Percentiles rank a stretch among this genome's conserved stretches.
These are phyloP conservation scores for Poeciliopsis paucimaculata DNA, from an alignment of 2,797 vertebrate genomes.

Conservation along the genomic window DNA sequence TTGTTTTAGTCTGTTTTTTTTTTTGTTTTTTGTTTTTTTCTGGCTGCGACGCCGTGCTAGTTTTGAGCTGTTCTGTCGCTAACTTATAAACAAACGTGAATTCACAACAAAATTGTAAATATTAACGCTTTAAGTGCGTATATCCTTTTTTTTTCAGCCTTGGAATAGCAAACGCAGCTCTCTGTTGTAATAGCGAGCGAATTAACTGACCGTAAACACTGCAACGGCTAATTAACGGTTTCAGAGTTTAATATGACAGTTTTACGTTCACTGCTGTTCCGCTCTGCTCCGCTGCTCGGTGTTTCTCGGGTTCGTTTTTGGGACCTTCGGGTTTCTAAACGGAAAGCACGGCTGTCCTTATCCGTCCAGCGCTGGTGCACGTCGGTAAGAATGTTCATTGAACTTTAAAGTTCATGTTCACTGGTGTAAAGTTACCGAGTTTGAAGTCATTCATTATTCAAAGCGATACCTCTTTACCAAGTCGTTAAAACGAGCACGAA, in stretches of 20 bases:
- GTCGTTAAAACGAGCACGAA: constrained; percentile 36
- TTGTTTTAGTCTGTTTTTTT: constrained; percentile 60
- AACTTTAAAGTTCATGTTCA: not conserved
- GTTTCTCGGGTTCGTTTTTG: not conserved
- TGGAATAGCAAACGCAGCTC: not conserved
- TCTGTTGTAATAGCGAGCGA: not conserved
- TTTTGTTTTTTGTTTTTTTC: fast-evolving
- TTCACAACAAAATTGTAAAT: not conserved
- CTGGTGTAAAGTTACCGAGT: constrained; percentile 28
- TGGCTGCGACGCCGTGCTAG: constrained; percentile 58
- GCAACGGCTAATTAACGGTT: not conserved
- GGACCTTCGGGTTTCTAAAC: constrained; percentile 1
- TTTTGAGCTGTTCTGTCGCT: constrained; percentile 12
- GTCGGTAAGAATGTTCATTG: constrained; percentile 63
- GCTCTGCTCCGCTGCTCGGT: constrained; percentile 8
- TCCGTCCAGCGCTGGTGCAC: constrained; percentile 29
- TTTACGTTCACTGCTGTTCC: not conserved
- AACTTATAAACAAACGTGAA: not conserved
- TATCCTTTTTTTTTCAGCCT: too few relatives aligned
- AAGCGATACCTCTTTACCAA: constrained; percentile 15
- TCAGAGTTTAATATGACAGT: constrained; percentile 27
- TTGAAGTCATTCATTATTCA: constrained; percentile 46
- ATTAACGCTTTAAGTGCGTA: not conserved
- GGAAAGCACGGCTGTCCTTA: constrained; percentile 10
- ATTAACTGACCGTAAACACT: not conserved